Percentiles rank a stretch among this genome's conserved stretches.
Evolutionary conservation across 2,113 vertebrate species (phyloP).

Genomic region (Stigmatopora nigra): DNA sequence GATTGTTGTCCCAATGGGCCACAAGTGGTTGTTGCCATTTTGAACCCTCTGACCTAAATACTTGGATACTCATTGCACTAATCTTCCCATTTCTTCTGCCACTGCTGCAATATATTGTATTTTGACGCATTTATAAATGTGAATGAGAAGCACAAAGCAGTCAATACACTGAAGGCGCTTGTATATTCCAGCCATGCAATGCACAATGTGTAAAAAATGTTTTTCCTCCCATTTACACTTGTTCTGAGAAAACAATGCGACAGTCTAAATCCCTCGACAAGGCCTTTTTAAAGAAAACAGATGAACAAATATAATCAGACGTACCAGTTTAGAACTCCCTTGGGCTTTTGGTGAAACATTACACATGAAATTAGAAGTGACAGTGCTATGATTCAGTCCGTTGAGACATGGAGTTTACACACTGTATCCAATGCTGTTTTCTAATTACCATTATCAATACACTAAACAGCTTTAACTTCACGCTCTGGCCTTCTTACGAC

Average conservation of each 20-base stretch:
- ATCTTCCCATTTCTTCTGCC: too few species aligned
- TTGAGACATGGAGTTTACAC: constrained; percentile 17
- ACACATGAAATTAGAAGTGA: constrained; percentile 60
- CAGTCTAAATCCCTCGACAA: constrained; percentile 28
- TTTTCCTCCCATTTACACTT: constrained; percentile 12
- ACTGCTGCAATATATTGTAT: not conserved
- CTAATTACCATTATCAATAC: constrained; percentile 2
- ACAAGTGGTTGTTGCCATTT: too few species aligned
- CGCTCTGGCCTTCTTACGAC: not conserved
- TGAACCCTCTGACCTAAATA: too few species aligned
- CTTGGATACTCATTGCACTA: too few species aligned
- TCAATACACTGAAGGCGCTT: not conserved
- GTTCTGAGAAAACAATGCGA: constrained; percentile 29
- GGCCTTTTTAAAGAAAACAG: constrained; percentile 39
- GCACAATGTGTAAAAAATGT: not conserved
- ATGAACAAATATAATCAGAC: constrained; percentile 41
- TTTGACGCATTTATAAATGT: not conserved
- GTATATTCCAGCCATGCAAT: not conserved
- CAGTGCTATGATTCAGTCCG: constrained; percentile 60
- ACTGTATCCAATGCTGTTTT: not conserved
- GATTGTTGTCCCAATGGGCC: too few species aligned
- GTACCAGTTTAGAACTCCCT: constrained; percentile 40
- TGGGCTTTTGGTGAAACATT: constrained; percentile 57
- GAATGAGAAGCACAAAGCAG: not conserved
- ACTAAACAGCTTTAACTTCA: not conserved